Conservation (phyloP, 2,888 invertebrate species). For the Cyclophora albipunctata region DNA sequence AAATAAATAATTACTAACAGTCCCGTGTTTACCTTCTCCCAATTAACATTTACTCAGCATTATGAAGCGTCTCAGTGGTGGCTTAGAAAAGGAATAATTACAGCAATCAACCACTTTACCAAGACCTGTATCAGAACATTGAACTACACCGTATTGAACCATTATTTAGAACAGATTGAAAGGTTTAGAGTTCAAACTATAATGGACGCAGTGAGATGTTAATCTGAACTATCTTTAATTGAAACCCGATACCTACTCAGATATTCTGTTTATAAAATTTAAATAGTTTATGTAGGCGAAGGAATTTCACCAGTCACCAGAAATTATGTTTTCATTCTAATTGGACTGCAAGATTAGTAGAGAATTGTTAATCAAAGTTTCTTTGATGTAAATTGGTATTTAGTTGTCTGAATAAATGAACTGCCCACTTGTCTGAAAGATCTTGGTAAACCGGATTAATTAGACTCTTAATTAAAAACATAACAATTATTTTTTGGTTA, state of each 20-base stretch:
- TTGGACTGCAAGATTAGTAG: slow-evolving; percentile 4
- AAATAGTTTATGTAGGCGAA: slow-evolving; percentile 23
- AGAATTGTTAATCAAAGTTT: background rate
- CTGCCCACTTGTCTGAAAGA: too few relatives aligned
- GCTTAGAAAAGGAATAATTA: slow-evolving; percentile 34
- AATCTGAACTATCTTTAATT: slow-evolving; percentile 45
- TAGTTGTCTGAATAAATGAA: too few relatives aligned
- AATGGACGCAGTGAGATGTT: slow-evolving; percentile 28
- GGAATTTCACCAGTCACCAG: slow-evolving; percentile 13
- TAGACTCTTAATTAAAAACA: too few relatives aligned
- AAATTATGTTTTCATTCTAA: slow-evolving; percentile 18
- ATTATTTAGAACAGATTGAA: slow-evolving; percentile 12
- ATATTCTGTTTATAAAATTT: slow-evolving; percentile 23
- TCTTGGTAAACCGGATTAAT: too few relatives aligned
- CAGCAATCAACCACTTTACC: background rate
- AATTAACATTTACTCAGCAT: slow-evolving; percentile 21
- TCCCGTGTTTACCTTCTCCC: too few relatives aligned
- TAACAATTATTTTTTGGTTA: too few relatives aligned
- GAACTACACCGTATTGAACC: slow-evolving; percentile 15
- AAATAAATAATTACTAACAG: too few relatives aligned
- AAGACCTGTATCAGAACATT: slow-evolving; percentile 23
- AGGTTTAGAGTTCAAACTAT: slow-evolving; percentile 15
- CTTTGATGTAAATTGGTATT: too few relatives aligned
- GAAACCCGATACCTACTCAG: slow-evolving; percentile 45
- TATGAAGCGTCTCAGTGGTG: slow-evolving; percentile 31